Evolutionary conservation across 2,113 vertebrate genomes (phyloP).

Genomic region (Mungos mungo): DNA sequence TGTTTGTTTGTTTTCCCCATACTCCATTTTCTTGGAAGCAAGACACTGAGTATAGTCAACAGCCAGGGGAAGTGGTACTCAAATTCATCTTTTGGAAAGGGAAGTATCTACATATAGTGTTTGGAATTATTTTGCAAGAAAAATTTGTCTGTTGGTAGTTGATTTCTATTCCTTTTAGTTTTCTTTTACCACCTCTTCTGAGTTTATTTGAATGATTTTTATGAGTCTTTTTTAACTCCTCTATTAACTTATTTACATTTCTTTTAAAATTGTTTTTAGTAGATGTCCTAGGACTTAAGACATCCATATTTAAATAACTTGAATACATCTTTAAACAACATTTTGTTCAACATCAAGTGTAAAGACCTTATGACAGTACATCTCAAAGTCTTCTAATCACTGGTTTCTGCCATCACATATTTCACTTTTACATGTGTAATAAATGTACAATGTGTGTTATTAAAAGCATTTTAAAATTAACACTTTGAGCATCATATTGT

Average conservation of each 20-base stretch:
- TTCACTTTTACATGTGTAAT: not conserved
- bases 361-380: not conserved
- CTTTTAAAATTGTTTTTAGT: not conserved
- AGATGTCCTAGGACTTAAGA: not conserved
- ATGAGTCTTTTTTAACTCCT: not conserved
- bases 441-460: not conserved
- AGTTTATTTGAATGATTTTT: not conserved
- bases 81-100: not conserved
- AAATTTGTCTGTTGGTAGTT: not conserved
- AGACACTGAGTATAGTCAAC: not conserved
- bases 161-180: not conserved
- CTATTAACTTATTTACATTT: not conserved
- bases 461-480: not conserved
- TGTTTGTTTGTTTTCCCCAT: not conserved
- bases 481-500: not conserved
- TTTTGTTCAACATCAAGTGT: too few species aligned
- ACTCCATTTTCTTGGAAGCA: not conserved
- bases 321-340: not conserved
- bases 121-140: not conserved
- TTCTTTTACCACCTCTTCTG: not conserved
- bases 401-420: not conserved
- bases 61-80: not conserved
- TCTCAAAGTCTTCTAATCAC: not conserved
- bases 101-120: not conserved
- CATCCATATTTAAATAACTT: not conserved